phyloP scores from a whole-genome alignment of 2,113 vertebrate genomes.

The Phylloscopus trochilus region DNA sequence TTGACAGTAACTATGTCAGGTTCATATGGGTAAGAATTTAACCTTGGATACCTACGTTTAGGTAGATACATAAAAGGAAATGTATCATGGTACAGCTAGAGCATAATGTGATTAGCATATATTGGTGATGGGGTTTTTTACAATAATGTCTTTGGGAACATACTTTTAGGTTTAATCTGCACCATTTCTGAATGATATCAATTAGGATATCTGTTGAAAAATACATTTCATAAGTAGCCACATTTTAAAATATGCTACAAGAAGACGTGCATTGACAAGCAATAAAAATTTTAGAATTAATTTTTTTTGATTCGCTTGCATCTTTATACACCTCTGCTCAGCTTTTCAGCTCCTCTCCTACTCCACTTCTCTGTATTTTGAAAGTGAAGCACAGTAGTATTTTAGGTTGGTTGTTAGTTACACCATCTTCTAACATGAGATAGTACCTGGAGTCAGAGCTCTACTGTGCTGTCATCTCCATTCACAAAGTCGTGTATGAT shows the following conservation, averaged over 20 bases:
- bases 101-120: background rate
- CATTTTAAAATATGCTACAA: background rate
- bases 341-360: background rate
- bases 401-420: background rate
- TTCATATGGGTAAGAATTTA: background rate
- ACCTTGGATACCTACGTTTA: background rate
- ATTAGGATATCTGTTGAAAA: background rate
- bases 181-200: background rate
- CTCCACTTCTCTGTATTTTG: background rate
- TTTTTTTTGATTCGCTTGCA: background rate
- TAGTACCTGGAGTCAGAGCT: background rate
- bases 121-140: accelerated
- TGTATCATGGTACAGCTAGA: background rate
- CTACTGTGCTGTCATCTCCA: background rate
- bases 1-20: background rate
- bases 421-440: background rate
- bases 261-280: background rate
- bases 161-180: background rate
- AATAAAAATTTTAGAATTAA: background rate
- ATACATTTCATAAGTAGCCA: background rate
- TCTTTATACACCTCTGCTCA: background rate
- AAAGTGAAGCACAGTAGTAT: background rate
- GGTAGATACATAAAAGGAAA: background rate
- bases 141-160: background rate
- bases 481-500: background rate